Conservation (phyloP, 2,888 invertebrate species). For the Agrotis segetum region DNA sequence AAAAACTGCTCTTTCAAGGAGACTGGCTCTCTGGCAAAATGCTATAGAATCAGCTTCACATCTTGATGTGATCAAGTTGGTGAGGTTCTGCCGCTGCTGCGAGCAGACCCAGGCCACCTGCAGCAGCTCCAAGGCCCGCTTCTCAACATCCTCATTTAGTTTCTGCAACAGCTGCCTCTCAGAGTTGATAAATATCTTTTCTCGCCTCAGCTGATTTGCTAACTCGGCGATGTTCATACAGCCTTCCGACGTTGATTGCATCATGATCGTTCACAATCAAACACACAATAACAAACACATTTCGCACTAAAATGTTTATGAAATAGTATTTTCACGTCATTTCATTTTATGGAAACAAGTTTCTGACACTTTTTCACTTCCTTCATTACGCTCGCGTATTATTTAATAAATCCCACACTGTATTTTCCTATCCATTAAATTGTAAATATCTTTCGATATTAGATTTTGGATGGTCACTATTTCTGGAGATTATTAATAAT, state of each 20-base stretch:
- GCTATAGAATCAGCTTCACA: constrained; percentile 94
- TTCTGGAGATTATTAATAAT: constrained; percentile 32
- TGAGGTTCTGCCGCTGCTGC: constrained; percentile 96
- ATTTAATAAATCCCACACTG: constrained; percentile 16
- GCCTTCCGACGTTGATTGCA: constrained; percentile 88
- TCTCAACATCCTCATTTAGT: constrained; percentile 93
- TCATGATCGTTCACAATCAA: constrained; percentile 76
- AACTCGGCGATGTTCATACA: constrained; percentile 89
- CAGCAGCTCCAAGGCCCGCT: constrained; percentile 89
- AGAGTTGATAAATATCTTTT: constrained; percentile 96
- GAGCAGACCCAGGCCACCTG: constrained; percentile 97
- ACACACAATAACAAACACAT: constrained; percentile 71
- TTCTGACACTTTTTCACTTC: constrained; percentile 72
- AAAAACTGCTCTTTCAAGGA: constrained; percentile 91
- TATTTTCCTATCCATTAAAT: constrained; percentile 38
- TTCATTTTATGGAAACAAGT: constrained; percentile 71
- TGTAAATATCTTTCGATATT: constrained; percentile 41
- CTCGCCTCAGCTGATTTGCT: constrained; percentile 93
- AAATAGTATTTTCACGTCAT: constrained; percentile 76
- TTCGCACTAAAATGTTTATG: constrained; percentile 64
- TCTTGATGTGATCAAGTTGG: constrained; percentile 94
- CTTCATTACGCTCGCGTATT: constrained; percentile 55
- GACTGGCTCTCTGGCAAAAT: constrained; percentile 93
- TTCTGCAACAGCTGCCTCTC: constrained; percentile 96
- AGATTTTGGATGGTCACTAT: constrained; percentile 41